Conservation (phyloP, 30 jellyfish, hydroid and myxozoan species). For the Aurelia sp. region DNA sequence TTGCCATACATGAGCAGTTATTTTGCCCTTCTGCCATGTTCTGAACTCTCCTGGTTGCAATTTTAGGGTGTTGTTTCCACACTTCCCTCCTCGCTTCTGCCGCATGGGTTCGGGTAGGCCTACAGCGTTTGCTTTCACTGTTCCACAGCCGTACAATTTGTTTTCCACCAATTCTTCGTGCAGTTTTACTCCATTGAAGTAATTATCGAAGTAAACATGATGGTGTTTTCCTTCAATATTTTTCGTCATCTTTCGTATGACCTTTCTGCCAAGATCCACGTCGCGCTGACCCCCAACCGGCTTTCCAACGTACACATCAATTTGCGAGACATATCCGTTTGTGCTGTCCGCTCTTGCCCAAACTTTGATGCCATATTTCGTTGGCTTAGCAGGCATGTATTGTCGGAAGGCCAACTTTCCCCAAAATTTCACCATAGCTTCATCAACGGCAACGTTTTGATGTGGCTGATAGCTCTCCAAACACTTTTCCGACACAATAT, state of each 20-base stretch:
- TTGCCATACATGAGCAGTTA: slow-evolving; percentile 13
- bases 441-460: not conserved
- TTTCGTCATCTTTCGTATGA: not conserved
- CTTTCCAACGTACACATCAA: too few species aligned
- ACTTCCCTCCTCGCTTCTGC: not conserved
- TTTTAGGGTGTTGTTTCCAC: not conserved
- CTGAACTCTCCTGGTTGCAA: not conserved
- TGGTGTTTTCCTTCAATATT: too few species aligned
- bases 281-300: too few species aligned
- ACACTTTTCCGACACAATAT: not conserved
- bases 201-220: too few species aligned
- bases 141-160: too few species aligned
- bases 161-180: too few species aligned
- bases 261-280: slow-evolving; percentile 1
- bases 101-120: not conserved
- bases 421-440: not conserved
- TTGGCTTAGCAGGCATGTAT: slow-evolving; percentile 17
- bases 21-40: slow-evolving; percentile 21
- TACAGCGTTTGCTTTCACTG: too few species aligned
- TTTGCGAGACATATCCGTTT: too few species aligned
- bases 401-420: slow-evolving; percentile 9
- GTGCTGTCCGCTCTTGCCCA: not conserved
- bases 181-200: too few species aligned
- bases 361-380: slow-evolving; percentile 18
- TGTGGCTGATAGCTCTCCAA: not conserved